Percentiles rank a stretch among this genome's conserved stretches.
phyloP scores from a whole-genome alignment of 2,113 vertebrate species.

The rat (Rattus norvegicus) region GRCr8 NC_086037.1:69946501-69947000 shows the following conservation, averaged over 20 bases:
- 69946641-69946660: background rate
- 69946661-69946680: background rate
- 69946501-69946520: background rate
- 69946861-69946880: constrained; percentile 70
- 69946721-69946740: background rate
- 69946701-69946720: background rate
- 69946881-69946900: constrained; percentile 82
- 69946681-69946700: background rate
- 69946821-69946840: background rate
- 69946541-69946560: background rate
- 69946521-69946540: background rate
- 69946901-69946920: constrained; percentile 88
- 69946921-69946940: constrained; percentile 86
- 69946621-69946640: background rate
- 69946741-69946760: background rate
- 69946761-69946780: background rate
- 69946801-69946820: background rate
- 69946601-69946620: background rate
- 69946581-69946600: background rate
- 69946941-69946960: constrained; percentile 63
- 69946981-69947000: constrained; percentile 31
- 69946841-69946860: constrained; percentile 77
- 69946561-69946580: background rate
- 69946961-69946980: background rate
- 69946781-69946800: background rate